A percentile compares a stretch with the other conserved stretches of the same genome.
phyloP scores from a whole-genome alignment of 2,113 vertebrate genomes.

The Callaeas wilsoni region DNA sequence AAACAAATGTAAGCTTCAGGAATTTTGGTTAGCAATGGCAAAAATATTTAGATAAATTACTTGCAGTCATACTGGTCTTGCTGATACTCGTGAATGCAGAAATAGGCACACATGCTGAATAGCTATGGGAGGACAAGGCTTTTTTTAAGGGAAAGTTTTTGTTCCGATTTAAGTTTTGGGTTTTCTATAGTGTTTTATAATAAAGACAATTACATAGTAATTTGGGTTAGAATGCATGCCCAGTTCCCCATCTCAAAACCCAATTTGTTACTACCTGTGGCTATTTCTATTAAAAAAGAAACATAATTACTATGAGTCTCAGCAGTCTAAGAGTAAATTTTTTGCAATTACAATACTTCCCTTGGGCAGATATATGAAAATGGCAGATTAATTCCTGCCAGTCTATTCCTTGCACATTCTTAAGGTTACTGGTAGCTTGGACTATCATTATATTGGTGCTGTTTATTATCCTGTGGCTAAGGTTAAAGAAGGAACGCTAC shows the following conservation, averaged over 20 bases:
- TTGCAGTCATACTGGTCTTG: neutral
- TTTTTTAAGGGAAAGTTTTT: conserved; percentile 14
- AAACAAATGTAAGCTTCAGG: neutral
- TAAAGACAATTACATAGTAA: conserved; percentile 72
- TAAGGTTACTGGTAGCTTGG: conserved; percentile 30
- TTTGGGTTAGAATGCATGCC: conserved; percentile 74
- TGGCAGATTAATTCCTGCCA: conserved; percentile 74
- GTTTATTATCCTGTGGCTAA: conserved; percentile 53
- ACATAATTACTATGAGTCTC: conserved; percentile 78
- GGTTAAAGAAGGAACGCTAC: conserved; percentile 35
- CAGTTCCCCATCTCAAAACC: conserved; percentile 69
- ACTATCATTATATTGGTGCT: conserved; percentile 14
- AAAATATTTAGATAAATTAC: neutral
- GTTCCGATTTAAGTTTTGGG: conserved; percentile 49
- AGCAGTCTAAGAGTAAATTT: conserved; percentile 78
- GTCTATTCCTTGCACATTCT: conserved; percentile 48
- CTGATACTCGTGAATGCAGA: conserved; percentile 8
- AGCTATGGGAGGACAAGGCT: neutral
- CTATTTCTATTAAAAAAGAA: conserved; percentile 80
- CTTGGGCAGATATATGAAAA: conserved; percentile 78
- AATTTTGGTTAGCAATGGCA: neutral
- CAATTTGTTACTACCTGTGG: conserved; percentile 81
- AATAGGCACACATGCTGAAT: neutral
- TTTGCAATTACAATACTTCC: conserved; percentile 78
- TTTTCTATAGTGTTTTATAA: conserved; percentile 50